Conservation (phyloP, 2,113 vertebrate genomes). For the Acrocephalus arundinaceus region DNA sequence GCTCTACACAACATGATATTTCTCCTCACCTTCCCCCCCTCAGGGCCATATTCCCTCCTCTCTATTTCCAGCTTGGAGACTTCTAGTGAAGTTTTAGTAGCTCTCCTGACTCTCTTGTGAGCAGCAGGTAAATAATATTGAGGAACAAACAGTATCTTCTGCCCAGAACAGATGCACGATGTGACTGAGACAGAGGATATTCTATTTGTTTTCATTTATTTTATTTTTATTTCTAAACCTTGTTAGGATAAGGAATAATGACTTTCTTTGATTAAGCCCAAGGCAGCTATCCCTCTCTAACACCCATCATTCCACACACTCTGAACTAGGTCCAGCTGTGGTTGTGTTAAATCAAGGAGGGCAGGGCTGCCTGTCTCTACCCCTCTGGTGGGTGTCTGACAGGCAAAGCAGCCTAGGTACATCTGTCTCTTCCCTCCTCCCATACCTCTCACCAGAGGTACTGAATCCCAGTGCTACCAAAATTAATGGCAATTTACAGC, state of each 20-base stretch:
- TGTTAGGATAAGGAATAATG: not conserved
- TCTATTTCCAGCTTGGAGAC: not conserved
- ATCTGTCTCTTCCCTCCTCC: not conserved
- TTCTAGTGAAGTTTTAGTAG: not conserved
- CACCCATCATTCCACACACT: not conserved
- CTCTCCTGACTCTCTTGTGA: not conserved
- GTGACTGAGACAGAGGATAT: not conserved
- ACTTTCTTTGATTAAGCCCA: not conserved
- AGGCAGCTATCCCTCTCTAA: not conserved
- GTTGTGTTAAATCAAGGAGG: not conserved
- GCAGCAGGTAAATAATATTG: not conserved
- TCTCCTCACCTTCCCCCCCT: not conserved
- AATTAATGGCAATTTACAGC: not conserved
- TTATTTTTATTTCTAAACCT: not conserved
- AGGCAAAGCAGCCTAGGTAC: rapidly evolving
- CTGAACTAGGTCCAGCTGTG: not conserved
- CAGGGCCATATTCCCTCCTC: not conserved
- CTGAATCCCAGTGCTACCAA: not conserved
- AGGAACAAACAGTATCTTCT: not conserved
- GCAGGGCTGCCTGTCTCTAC: not conserved
- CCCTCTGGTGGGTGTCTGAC: not conserved
- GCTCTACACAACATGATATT: not conserved
- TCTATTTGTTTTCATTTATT: not conserved
- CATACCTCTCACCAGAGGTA: rapidly evolving
- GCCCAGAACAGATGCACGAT: not conserved